Evolutionary conservation across 2,113 vertebrate species (phyloP), one percentile per base, ranked within the genome.

Genomic region (Clinocottus analis): DNA sequence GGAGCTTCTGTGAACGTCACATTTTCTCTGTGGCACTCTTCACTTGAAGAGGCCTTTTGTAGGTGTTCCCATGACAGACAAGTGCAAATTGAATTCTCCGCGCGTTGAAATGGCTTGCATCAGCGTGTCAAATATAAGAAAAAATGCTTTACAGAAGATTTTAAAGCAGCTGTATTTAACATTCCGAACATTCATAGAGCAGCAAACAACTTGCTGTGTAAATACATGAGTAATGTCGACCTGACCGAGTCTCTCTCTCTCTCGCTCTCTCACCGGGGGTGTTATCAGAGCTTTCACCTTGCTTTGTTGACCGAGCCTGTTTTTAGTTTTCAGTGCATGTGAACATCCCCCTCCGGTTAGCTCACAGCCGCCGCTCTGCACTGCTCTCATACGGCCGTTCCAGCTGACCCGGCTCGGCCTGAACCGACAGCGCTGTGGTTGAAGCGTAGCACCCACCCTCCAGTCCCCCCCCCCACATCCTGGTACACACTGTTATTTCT

Each of bases 41-140:
- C 60, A 77, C 65, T 53, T 51, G 5, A 77, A 79, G 39, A 63
- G 61, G 61, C 23, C 56, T 23, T 77, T 37, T 67, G 35, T 41
- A 35, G 76, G 11, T 11, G 35, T 39, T 39, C 29, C 72, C 37
- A 3, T 55, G 43, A 31, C 35, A 83, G 85, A 84, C 73, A 72
- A 72, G 79, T 74, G 77, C 75, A 79, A 87, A 86, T 85, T 78
- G 61, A 85, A 78, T 75, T 51, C 12, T 74, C 45, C 25, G 10
- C 49, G 33, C 0, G n/a, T 45, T 47, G 39, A 58, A 77, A 71
- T 67, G 19, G 33, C 59, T 64, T 53, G 10, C 2, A n/a, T 62
- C 25, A 60, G 23, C 31, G 14, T 58, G 39, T 49, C 41, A 60
- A 67, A n/a, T n/a, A n/a, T n/a, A 16, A n/a, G 45, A 17, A 55